Evolutionary conservation across 2,113 vertebrate species (phyloP).

Genomic region (Scatophagus argus): DNA sequence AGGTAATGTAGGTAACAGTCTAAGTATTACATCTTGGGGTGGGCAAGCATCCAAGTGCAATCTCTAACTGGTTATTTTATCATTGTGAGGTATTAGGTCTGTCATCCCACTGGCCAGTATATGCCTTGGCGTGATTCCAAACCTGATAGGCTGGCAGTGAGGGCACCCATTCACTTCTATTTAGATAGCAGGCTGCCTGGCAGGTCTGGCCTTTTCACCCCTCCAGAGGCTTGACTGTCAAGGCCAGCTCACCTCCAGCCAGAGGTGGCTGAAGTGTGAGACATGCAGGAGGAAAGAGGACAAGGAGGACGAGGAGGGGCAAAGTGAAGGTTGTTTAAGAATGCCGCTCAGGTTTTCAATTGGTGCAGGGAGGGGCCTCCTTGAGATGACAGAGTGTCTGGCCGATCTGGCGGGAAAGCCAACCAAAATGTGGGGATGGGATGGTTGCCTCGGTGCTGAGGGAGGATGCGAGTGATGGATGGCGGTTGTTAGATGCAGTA

Average conservation of each 20-base stretch:
- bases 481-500: constrained; percentile 82
- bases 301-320: constrained; percentile 37
- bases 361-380: constrained; percentile 66
- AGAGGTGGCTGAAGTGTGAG: constrained; percentile 51
- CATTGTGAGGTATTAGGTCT: constrained; percentile 62
- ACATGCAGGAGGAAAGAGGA: constrained; percentile 43
- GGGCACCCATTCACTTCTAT: constrained; percentile 58
- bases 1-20: constrained; percentile 38
- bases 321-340: constrained; percentile 66
- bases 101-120: constrained; percentile 61
- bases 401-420: constrained; percentile 77
- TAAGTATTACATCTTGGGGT: constrained; percentile 29
- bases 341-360: constrained; percentile 83
- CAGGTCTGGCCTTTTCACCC: constrained; percentile 61
- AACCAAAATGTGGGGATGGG: constrained; percentile 73
- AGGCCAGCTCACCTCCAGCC: constrained; percentile 60
- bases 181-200: constrained; percentile 59
- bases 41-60: constrained; percentile 54
- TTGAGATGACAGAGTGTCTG: constrained; percentile 81
- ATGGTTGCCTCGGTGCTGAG: constrained; percentile 65
- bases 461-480: constrained; percentile 82
- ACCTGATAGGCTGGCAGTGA: constrained; percentile 55
- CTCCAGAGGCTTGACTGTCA: constrained; percentile 56
- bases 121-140: constrained; percentile 57
- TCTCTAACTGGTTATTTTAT: constrained; percentile 65